phyloP scores from a whole-genome alignment of 64 coral and sea anemone species.

The Pachyseris speciosa region DNA sequence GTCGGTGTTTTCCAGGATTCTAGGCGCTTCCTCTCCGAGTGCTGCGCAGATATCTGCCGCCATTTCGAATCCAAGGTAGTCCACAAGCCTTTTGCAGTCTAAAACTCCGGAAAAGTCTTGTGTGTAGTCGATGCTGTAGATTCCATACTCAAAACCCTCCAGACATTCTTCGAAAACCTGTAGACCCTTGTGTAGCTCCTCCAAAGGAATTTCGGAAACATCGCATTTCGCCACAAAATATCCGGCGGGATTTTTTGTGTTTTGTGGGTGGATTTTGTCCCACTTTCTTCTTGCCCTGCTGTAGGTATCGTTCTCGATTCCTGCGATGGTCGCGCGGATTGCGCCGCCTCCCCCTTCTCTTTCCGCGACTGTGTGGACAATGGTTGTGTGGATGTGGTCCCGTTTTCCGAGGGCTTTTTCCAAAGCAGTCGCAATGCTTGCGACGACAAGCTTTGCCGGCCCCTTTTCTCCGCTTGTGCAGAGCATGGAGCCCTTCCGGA shows the following conservation, averaged over 20 bases:
- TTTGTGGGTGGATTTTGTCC: no score
- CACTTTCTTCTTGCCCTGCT: background rate
- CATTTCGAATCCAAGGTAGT: no score
- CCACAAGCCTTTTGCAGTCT: conserved; percentile 6
- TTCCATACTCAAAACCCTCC: background rate
- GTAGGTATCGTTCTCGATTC: conserved; percentile 30
- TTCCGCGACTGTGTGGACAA: background rate
- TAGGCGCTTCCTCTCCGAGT: background rate
- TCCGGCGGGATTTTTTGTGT: background rate
- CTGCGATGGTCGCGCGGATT: conserved; percentile 14
- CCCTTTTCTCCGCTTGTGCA: background rate
- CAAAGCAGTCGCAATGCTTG: background rate
- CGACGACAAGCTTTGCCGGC: background rate
- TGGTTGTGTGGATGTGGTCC: no score
- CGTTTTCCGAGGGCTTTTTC: background rate
- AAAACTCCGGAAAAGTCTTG: conserved; percentile 49
- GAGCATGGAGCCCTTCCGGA: background rate
- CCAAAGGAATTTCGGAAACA: conserved; percentile 37
- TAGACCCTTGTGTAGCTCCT: background rate
- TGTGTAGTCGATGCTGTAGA: conserved; percentile 57
- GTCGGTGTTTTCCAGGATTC: conserved; percentile 16
- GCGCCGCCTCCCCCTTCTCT: no score
- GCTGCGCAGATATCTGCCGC: no score
- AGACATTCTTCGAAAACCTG: background rate
- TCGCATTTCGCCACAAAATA: conserved; percentile 39